Evolutionary conservation across 2,888 invertebrate species (phyloP).

Genomic region (Nomada fabriciana): DNA sequence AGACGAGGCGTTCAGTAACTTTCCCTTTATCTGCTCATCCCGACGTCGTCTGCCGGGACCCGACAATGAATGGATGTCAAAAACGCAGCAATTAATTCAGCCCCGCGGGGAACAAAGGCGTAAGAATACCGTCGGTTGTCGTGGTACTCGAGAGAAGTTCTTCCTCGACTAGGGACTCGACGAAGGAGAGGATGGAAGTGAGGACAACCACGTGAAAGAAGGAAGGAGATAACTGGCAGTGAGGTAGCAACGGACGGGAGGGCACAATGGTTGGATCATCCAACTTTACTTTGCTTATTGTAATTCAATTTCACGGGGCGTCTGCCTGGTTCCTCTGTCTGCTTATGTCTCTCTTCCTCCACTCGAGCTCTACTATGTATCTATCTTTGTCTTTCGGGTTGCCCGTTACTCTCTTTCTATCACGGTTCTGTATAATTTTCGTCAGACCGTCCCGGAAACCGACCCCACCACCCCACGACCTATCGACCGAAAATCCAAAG

Average conservation of each 20-base stretch:
- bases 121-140: conserved; percentile 79
- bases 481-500: conserved; percentile 69
- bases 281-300: conserved; percentile 81
- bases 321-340: conserved; percentile 71
- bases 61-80: conserved; percentile 83
- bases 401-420: conserved; percentile 12
- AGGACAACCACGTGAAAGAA: conserved; percentile 68
- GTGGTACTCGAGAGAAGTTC: conserved; percentile 78
- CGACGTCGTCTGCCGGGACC: conserved; percentile 74
- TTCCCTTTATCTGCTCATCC: conserved; percentile 78
- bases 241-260: conserved; percentile 73
- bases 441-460: conserved; percentile 64
- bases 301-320: conserved; percentile 82
- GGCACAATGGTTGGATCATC: conserved; percentile 81
- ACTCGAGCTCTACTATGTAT: not conserved
- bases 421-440: conserved; percentile 49
- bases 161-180: conserved; percentile 73
- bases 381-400: conserved; percentile 7
- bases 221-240: conserved; percentile 74
- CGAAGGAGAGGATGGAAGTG: conserved; percentile 53
- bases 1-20: conserved; percentile 69
- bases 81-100: conserved; percentile 84
- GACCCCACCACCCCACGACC: conserved; percentile 34
- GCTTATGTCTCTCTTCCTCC: conserved; percentile 50
- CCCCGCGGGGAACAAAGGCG: conserved; percentile 80